Conservation (phyloP, 2,113 vertebrate genomes). For the Spermophilus dauricus region DNA sequence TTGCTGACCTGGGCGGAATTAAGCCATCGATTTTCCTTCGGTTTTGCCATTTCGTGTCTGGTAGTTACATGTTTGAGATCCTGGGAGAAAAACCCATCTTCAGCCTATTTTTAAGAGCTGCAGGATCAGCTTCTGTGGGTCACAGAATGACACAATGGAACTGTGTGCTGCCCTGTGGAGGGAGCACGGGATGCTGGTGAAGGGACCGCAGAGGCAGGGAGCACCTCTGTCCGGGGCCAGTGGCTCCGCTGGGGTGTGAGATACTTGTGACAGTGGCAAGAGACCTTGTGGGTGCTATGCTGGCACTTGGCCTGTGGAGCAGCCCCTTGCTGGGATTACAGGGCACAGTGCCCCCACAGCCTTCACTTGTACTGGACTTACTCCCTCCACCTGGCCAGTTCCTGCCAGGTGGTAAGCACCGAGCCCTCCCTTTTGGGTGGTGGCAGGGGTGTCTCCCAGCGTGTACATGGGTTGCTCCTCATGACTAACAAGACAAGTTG, state of each 20-base stretch:
- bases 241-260: neutral
- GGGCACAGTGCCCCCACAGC: fast-evolving
- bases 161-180: neutral
- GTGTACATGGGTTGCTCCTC: neutral
- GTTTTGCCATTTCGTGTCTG: neutral
- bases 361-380: fast-evolving
- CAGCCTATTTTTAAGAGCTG: neutral
- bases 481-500: neutral
- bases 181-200: neutral
- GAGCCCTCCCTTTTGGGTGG: neutral
- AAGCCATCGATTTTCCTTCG: fast-evolving
- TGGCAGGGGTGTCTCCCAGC: neutral
- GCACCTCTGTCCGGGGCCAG: neutral
- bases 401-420: neutral
- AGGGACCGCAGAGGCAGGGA: neutral
- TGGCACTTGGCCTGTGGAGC: no score
- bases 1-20: neutral
- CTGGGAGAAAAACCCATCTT: neutral
- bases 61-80: neutral
- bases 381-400: neutral
- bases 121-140: neutral
- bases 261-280: neutral
- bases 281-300: neutral
- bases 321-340: neutral
- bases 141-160: neutral